Conservation (phyloP, 2,888 invertebrate genomes). For the Alcis repandata region DNA sequence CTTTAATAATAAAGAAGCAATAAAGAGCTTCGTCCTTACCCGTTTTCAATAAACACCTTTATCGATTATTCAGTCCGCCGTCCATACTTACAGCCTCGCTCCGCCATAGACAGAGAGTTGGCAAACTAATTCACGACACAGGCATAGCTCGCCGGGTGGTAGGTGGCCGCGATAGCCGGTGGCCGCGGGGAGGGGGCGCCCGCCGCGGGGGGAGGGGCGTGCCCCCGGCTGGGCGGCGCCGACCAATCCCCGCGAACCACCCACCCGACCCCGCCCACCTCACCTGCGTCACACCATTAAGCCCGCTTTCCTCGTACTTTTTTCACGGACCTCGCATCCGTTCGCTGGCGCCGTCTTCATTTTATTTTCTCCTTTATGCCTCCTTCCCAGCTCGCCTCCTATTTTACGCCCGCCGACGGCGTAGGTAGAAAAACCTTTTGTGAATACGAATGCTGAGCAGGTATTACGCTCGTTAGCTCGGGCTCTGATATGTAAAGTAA, state of each 20-base stretch:
- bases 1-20: slow-evolving; percentile 85
- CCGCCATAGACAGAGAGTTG: slow-evolving; percentile 86
- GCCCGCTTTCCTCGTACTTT: slow-evolving; percentile 82
- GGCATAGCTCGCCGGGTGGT: slow-evolving; percentile 84
- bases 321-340: slow-evolving; percentile 85
- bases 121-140: slow-evolving; percentile 87
- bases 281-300: slow-evolving; percentile 86
- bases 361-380: slow-evolving; percentile 86
- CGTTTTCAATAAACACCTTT: slow-evolving; percentile 87
- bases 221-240: slow-evolving; percentile 81
- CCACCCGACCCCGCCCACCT: slow-evolving; percentile 83
- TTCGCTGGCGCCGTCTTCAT: slow-evolving; percentile 84
- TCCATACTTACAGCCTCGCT: slow-evolving; percentile 85
- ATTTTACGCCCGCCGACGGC: slow-evolving; percentile 81
- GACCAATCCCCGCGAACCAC: slow-evolving; percentile 81
- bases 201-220: slow-evolving; percentile 65
- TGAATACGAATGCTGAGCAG: slow-evolving; percentile 85
- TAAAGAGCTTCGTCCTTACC: slow-evolving; percentile 84
- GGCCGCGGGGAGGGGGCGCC: slow-evolving; percentile 65
- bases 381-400: slow-evolving; percentile 84
- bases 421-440: slow-evolving; percentile 85
- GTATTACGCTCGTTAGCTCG: slow-evolving; percentile 84
- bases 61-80: slow-evolving; percentile 86
- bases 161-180: slow-evolving; percentile 83
- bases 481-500: slow-evolving; percentile 83